Base-by-base conservation (phyloP, 2,113 vertebrate genomes). In the Orycteropus afer region DNA sequence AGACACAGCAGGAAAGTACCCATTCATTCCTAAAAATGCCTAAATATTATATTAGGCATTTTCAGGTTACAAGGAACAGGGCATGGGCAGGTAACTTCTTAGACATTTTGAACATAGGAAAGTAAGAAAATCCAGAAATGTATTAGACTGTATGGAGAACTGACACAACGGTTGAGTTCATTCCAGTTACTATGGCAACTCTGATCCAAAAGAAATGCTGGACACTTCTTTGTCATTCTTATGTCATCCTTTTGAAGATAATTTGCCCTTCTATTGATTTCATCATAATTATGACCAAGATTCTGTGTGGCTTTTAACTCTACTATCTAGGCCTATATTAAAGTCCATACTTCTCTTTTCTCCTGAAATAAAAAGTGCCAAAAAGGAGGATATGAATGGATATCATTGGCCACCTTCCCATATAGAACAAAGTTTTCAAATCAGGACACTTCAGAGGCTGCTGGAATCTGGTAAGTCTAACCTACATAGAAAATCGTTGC, bases 111-210 rank as follows among this genome's bases (percentile, higher is more conserved):
- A 89, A 86, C n/a, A 59, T 5, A 45, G 61, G 47, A 42, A 81
- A 86, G 32, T 74, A 27, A 65, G 32, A 95, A 94, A 69, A 57
- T 13, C 2, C 40, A 67, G 34, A 77, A 37, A 74, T 61, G n/a
- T 42, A 57, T 73, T 79, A n/a, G 27, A 22, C 40, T 13, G 20
- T 25, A 49, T 74, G 63, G 22, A 78, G 12, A 78, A 91, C 17
- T 34, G 23, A 89, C 89, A 78, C 18, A 93, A 69, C 11, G 37
- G 27, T 34, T 91, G 49, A 95, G 93, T 89, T 1, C 12, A 23
- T 63, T 77, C 69, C 59, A 84, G 65, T 90, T 53, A 51, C 85
- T 90, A 59, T 77, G 61, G 87, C 51, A 49, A 93, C n/a, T 20
- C 32, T 69, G 32, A 88, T 76, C 22, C 12, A 78, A 73, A 90